Evolutionary conservation across 1,140 invertebrate species (phyloP), one percentile per base, ranked within the genome.

Genomic region (Whitmania pigra): DNA sequence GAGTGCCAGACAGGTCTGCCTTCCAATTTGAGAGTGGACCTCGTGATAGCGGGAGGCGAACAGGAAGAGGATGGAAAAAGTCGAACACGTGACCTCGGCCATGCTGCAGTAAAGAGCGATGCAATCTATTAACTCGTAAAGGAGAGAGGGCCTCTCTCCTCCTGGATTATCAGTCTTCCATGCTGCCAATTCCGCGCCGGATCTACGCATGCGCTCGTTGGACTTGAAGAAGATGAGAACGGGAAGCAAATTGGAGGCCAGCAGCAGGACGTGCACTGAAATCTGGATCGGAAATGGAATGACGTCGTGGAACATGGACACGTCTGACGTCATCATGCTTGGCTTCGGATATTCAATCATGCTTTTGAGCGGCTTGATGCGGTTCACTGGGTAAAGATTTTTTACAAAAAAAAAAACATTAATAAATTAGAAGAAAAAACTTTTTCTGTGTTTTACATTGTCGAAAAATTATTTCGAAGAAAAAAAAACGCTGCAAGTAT

Each of bases 71-170:
- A 63, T 22, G 57, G 29, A 25, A 31, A 63, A 13, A 31, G 57
- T 25, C 5, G 57, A 63, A 63, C 22, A 63, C 57, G 57, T 31
- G 29, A 63, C 22, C 20, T 63, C 57, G 6, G 57, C 29, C 57
- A 63, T 63, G 29, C 57, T 63, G 22, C 22, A 63, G 57, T 63
- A 63, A 63, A 63, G 29, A 25, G 57, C 57, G 22, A 63, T 63
- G 15, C 29, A 25, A 31, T 25, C 57, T 13, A 63, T 63, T 22
- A 22, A 20, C 2, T 63, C 57, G 43, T 49, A 17, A 17, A 49
- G 43, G 15, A 49, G 9, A 49, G 15, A 49, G 9, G 9, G 43
- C 43, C 43, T 49, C 43, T 49, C 43, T 49, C 40, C 40, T 43
- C 11, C 43, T 49, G 43, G 15, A 49, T 49, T 49, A 49, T 49